Evolutionary conservation across 1,140 invertebrate species (phyloP), one percentile per base, ranked within the genome.

Genomic region (Ephestia elutella): DNA sequence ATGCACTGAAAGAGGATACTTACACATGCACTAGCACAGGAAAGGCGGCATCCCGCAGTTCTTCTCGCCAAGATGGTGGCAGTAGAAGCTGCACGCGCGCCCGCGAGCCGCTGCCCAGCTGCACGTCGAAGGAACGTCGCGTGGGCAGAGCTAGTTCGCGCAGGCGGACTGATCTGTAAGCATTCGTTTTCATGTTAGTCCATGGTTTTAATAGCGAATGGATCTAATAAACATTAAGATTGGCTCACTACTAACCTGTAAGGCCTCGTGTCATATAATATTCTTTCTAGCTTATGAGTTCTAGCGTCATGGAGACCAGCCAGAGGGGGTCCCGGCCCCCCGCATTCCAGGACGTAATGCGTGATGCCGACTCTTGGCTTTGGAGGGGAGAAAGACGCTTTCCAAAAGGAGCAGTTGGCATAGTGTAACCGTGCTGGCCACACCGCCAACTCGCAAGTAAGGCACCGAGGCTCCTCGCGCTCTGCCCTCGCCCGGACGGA

Each of bases 1-100:
- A 35, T 2, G 35, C 19, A 50, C 17, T 49, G 28, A 50, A 35
- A 30, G 20, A 13, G 18, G 15, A 10, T 56, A 88, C 92, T 90
- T 90, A 94, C 90, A 96, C 94, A 89, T 96, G 93, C 51, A 96
- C 94, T 50, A 96, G 90, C 9, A 95, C 94, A 8, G 95, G 94
- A 88, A 95, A 96, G 20, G 94, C 94, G 25, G 95, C 95, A 82
- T 96, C 95, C 13, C 95, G 87, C 5, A 96, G 89, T 75, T 96
- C 95, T 78, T 94, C 94, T 15, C 94, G 89, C 95, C 95, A 96
- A 62, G 93, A 95, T 0, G 95, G 94, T 9, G 95, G 94, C 66
- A 95, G 83, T n/a, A 95, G 81, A 53, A 96, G 89, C 75, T 95
- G 94, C 17, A 95, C 94, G 71, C 94, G 92, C 8, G 94, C 94